phyloP scores from a whole-genome alignment of 2,888 invertebrate genomes.

The Crematogaster levior region DNA sequence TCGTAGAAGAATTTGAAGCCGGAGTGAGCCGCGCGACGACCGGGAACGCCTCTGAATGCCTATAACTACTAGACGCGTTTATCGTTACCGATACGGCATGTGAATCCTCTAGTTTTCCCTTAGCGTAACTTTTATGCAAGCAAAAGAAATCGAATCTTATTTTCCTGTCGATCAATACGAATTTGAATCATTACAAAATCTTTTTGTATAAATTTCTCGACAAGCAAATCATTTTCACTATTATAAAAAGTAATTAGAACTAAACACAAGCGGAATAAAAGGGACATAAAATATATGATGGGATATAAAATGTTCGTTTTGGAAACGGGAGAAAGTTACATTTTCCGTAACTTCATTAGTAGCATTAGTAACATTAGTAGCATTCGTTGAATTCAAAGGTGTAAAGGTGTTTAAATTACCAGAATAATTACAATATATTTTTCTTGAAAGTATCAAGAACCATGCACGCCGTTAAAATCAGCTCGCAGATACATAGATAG shows the following conservation, averaged over 20 bases:
- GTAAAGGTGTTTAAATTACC: not conserved
- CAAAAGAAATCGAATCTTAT: not conserved
- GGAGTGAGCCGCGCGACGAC: constrained; percentile 23
- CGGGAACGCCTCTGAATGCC: constrained; percentile 13
- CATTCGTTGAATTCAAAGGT: not conserved
- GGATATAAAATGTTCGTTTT: not conserved
- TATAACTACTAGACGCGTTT: constrained; percentile 52
- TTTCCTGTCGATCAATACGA: not conserved
- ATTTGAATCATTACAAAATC: not conserved
- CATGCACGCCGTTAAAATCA: not conserved
- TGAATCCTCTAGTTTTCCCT: constrained; percentile 18
- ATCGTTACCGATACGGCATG: constrained; percentile 54
- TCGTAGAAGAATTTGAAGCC: constrained; percentile 60
- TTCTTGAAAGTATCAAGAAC: not conserved
- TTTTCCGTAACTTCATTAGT: not conserved
- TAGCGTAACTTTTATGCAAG: not conserved
- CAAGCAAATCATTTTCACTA: not conserved
- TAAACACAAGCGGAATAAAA: not conserved
- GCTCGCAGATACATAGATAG: not conserved
- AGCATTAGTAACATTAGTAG: no score
- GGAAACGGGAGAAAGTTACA: not conserved
- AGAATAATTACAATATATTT: not conserved
- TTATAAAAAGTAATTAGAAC: not conserved
- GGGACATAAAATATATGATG: not conserved
- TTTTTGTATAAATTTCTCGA: not conserved